Evolutionary conservation across 2,888 invertebrate genomes (phyloP).

Genomic region (Cactoblastis cactorum): DNA sequence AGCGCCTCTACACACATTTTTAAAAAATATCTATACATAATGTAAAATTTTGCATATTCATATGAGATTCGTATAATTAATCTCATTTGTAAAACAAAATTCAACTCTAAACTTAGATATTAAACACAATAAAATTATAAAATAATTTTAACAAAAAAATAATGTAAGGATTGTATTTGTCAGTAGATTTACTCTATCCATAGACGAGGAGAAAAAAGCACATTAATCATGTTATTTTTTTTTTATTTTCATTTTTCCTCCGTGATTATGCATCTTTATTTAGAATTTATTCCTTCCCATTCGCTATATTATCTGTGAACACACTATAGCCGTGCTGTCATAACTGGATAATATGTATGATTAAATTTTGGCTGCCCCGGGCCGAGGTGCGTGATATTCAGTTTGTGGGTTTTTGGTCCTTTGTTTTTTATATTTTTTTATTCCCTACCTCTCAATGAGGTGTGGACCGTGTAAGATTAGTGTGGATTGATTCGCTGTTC

Average conservation of each 20-base stretch:
- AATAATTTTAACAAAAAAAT: too few relatives aligned
- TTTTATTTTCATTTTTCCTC: neutral
- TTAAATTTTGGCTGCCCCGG: conserved; percentile 64
- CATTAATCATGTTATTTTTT: neutral
- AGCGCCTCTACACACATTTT: too few relatives aligned
- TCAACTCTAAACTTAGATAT: too few relatives aligned
- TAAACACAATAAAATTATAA: too few relatives aligned
- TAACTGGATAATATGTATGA: conserved; percentile 73
- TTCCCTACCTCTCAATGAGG: conserved; percentile 42
- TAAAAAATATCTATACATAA: too few relatives aligned
- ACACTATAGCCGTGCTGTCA: conserved; percentile 59
- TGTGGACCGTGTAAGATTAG: conserved; percentile 35
- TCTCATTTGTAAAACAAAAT: too few relatives aligned
- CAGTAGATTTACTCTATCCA: too few relatives aligned
- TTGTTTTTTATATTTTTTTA: conserved; percentile 56
- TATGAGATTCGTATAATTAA: too few relatives aligned
- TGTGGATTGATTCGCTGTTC: conserved; percentile 29
- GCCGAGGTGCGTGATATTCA: conserved; percentile 63
- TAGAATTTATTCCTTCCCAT: neutral
- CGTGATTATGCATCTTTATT: too few relatives aligned
- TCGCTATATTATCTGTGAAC: conserved; percentile 36
- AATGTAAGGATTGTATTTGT: too few relatives aligned
- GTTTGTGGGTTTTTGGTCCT: conserved; percentile 68
- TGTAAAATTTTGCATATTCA: too few relatives aligned
- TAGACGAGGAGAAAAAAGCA: too few relatives aligned